A percentile compares a stretch with the other conserved stretches of the same genome.
These are phyloP conservation scores for Aurelia aurita complex sp. Pacific DNA, from an alignment of 30 jellyfish, hydroid and myxozoan species.

Conservation along the genomic window DNA sequence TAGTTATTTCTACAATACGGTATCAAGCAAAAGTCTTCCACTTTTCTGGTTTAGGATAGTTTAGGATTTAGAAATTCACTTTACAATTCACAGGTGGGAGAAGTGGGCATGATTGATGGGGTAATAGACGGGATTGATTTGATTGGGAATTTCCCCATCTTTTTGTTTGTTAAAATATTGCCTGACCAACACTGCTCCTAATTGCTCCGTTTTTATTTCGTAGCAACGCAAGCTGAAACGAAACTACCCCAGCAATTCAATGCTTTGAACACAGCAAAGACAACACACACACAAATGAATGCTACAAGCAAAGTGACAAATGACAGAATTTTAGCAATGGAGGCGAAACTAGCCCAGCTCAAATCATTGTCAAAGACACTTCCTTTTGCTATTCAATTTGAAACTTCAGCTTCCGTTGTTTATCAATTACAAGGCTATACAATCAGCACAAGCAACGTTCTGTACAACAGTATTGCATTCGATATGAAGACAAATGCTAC, in stretches of 20 bases:
- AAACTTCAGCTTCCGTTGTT: conserved; percentile 37
- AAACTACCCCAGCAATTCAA: conserved; percentile 60
- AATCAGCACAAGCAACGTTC: conserved; percentile 25
- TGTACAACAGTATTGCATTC: conserved; percentile 61
- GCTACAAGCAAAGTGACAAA: conserved; percentile 28
- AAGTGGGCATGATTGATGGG: too few species aligned
- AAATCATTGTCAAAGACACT: conserved; percentile 51
- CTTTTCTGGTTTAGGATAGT: too few species aligned
- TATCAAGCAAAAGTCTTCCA: too few species aligned
- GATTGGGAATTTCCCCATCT: too few species aligned
- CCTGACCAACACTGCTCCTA: too few species aligned
- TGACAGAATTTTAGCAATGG: conserved; percentile 39
- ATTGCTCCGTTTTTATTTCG: too few species aligned
- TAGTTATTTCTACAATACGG: too few species aligned
- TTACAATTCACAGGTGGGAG: too few species aligned
- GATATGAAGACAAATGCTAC: conserved; percentile 71
- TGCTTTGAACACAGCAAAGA: conserved; percentile 45
- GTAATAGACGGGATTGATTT: too few species aligned
- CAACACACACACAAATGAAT: conserved; percentile 31
- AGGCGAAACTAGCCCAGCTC: conserved; percentile 55
- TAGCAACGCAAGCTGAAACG: conserved; percentile 78
- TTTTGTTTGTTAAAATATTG: too few species aligned
- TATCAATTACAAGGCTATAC: conserved; percentile 58
- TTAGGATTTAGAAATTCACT: too few species aligned
- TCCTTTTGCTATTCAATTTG: conserved; percentile 85